Conservation (phyloP, 2,113 vertebrate species). For the Ursus arctos region DNA sequence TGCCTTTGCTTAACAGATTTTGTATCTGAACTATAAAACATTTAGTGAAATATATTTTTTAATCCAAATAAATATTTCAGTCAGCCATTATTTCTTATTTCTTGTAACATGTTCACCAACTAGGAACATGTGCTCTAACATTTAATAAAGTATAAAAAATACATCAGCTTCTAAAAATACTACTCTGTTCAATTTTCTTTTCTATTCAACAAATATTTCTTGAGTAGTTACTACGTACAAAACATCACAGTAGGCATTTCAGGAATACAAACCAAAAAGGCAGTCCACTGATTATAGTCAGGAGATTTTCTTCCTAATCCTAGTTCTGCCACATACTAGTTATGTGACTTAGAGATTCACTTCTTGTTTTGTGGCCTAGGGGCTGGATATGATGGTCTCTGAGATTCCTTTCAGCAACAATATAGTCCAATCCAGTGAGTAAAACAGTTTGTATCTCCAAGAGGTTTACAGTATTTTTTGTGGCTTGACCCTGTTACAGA, state of each 20-base stretch:
- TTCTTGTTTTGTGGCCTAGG: neutral
- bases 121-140: neutral
- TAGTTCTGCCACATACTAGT: neutral
- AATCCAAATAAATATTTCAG: conserved; percentile 56
- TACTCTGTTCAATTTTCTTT: neutral
- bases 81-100: neutral
- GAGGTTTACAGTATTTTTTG: neutral
- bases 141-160: conserved; percentile 43
- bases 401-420: neutral
- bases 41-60: conserved; percentile 54
- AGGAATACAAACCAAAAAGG: neutral
- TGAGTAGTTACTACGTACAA: neutral
- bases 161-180: neutral
- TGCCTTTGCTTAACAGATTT: conserved; percentile 48
- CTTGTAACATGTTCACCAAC: conserved; percentile 27
- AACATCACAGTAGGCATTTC: neutral
- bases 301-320: neutral
- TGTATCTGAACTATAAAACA: conserved; percentile 43
- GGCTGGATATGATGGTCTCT: neutral
- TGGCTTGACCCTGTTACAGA: neutral
- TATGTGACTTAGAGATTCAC: neutral
- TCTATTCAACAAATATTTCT: conserved; percentile 4
- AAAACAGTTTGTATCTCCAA: neutral
- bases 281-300: neutral
- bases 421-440: neutral